Base-by-base conservation (phyloP, 2,797 vertebrate genomes). In the Danio aesculapii region DNA sequence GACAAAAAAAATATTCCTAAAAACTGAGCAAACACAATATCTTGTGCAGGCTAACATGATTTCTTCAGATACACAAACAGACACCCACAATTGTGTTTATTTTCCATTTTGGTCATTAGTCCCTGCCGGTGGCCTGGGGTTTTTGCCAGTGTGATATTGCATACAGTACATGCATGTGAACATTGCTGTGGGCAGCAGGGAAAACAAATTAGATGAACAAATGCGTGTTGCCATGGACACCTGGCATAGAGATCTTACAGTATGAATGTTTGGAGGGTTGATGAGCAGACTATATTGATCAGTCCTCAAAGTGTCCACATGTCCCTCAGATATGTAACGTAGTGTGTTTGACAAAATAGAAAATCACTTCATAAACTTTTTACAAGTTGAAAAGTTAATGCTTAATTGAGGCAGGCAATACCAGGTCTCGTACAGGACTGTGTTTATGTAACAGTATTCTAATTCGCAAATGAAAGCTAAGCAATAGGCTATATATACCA, bases 251-350 rank as follows among this genome's bases (percentile, higher is more conserved):
- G 39, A 17, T 14, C 13, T 17, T 58, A 19, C 17, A 44, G 6
- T 21, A 57, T 41, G 16, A 19, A 19, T 21, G 3, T 72, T 72
- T 16, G 69, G 11, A 57, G 39, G 39, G 41, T 8, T 21, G 53
- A 46, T 62, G 52, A 52, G 82, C 11, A 59, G 39, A 43, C 75
- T 68, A 16, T 63, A 81, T 80, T 63, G 77, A 85, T 81, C 67
- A 58, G 19, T 61, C 77, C 55, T 73, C 58, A 77, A 73, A 84
- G 46, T 75, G 49, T 72, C 44, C 81, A 63, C 44, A 59, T 55
- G 63, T 11, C 70, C 57, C 21, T 71, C 2, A 0, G 4, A 72
- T 30, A 30, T 30, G 30, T 30, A 58, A 72, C 59, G 1, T 47
- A 16, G 13, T 58, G 52, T 8, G 70, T 47, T 59, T 61, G 17